A percentile compares a stretch with the other conserved stretches of the same genome.
phyloP scores from a whole-genome alignment of 2,888 invertebrate species.

The Digitonthophagus gazella region DNA sequence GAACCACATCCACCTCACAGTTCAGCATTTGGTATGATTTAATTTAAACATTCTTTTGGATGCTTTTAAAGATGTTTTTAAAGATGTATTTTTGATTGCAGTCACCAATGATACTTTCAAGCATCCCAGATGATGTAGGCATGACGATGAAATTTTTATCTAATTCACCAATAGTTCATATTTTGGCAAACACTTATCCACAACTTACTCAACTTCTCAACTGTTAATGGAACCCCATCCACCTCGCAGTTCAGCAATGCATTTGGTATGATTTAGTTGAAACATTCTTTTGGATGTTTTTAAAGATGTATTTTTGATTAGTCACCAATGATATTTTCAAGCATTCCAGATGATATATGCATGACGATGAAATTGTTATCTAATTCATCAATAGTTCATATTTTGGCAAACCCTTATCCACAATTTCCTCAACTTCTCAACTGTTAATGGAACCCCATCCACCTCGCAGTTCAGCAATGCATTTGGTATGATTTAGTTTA shows the following conservation, averaged over 20 bases:
- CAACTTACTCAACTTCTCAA: slow-evolving; percentile 90
- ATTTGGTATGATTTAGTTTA: slow-evolving; percentile 61
- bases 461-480: slow-evolving; percentile 93
- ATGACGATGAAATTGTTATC: slow-evolving; percentile 98
- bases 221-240: slow-evolving; percentile 98
- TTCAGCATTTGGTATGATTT: slow-evolving; percentile 74
- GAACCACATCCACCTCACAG: slow-evolving; percentile 98
- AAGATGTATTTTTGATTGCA: slow-evolving; percentile 52
- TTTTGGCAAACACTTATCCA: slow-evolving; percentile 97
- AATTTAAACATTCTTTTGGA: slow-evolving; percentile 7
- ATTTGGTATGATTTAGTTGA: slow-evolving; percentile 60
- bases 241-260: slow-evolving; percentile 91
- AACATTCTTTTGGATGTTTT: slow-evolving; percentile 9
- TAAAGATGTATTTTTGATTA: slow-evolving; percentile 52
- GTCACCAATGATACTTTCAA: slow-evolving; percentile 98
- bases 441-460: slow-evolving; percentile 98
- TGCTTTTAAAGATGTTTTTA: slow-evolving; percentile 18
- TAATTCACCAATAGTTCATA: slow-evolving; percentile 96
- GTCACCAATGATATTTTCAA: slow-evolving; percentile 98
- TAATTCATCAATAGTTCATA: slow-evolving; percentile 96
- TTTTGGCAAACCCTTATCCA: slow-evolving; percentile 97
- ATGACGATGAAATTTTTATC: slow-evolving; percentile 98
- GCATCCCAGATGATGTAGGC: slow-evolving; percentile 96
- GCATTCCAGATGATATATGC: slow-evolving; percentile 96
- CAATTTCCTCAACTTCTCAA: slow-evolving; percentile 90